phyloP scores from a whole-genome alignment of 2,888 invertebrate species.

The Hirtodrosophila histrioides region DNA sequence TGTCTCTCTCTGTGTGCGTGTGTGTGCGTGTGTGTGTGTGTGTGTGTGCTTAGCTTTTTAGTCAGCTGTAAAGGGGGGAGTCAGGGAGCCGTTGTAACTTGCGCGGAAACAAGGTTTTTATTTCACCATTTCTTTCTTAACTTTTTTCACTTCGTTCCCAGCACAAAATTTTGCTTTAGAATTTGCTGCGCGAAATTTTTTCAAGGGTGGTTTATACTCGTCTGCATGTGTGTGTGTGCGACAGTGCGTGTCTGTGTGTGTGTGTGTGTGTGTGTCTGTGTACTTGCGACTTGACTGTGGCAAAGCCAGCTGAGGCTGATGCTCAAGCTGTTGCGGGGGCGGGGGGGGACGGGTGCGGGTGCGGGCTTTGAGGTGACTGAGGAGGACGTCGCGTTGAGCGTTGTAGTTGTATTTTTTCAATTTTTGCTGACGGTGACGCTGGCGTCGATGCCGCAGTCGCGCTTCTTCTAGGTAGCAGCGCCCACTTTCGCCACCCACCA shows the following conservation, averaged over 20 bases:
- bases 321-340: constrained; percentile 35
- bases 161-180: constrained; percentile 67
- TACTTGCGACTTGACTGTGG: constrained; percentile 42
- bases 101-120: constrained; percentile 81
- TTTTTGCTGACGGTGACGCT: constrained; percentile 36
- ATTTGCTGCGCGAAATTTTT: constrained; percentile 78
- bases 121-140: constrained; percentile 79
- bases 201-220: constrained; percentile 81
- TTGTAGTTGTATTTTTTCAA: constrained; percentile 48
- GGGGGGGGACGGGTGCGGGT: constrained; percentile 38
- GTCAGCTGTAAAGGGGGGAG: constrained; percentile 44
- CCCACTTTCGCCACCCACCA: not conserved
- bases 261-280: constrained; percentile 50
- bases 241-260: constrained; percentile 42
- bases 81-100: constrained; percentile 64
- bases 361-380: constrained; percentile 23
- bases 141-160: constrained; percentile 51
- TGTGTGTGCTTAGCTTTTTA: constrained; percentile 75
- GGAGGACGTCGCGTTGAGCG: constrained; percentile 27
- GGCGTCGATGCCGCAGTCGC: constrained; percentile 32
- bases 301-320: constrained; percentile 40
- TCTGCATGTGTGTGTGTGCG: constrained; percentile 30
- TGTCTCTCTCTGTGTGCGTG: constrained; percentile 8
- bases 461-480: constrained; percentile 40
- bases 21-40: constrained; percentile 27